Percentiles rank a stretch among this genome's conserved stretches.
Evolutionary conservation across 2,888 invertebrate species (phyloP).

Genomic region (Trimorus sp.): DNA sequence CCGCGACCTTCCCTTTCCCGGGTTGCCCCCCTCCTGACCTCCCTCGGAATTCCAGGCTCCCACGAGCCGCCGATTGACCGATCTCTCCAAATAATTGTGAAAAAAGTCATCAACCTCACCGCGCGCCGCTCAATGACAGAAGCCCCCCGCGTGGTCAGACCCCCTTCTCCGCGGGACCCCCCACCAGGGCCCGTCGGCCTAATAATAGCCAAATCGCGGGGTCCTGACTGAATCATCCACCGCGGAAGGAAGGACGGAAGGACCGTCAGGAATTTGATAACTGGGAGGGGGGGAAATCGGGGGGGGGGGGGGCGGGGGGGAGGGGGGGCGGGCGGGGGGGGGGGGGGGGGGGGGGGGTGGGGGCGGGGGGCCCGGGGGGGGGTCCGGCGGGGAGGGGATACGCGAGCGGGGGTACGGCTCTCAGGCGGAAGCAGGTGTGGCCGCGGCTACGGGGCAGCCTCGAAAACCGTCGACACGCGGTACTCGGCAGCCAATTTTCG

Average conservation of each 20-base stretch:
- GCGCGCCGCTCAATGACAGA: constrained; percentile 6
- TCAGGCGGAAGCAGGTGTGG: constrained; percentile 62
- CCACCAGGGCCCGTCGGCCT: constrained; percentile 1
- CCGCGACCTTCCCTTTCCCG: too few relatives aligned
- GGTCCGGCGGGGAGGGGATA: constrained; percentile 48
- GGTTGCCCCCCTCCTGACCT: too few relatives aligned
- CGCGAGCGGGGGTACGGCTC: constrained; percentile 52
- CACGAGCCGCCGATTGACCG: neutral
- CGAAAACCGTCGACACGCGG: constrained; percentile 80
- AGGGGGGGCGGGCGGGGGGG: neutral
- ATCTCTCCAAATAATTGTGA: constrained; percentile 6
- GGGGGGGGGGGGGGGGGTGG: constrained; percentile 8
- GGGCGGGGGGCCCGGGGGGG: constrained; percentile 45
- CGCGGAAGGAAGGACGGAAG: constrained; percentile 56
- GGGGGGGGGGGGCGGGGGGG: neutral
- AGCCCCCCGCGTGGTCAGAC: neutral
- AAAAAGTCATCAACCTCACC: constrained; percentile 6
- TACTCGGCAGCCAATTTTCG: constrained; percentile 70
- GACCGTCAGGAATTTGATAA: constrained; percentile 46
- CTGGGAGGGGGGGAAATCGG: constrained; percentile 9
- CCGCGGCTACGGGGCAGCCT: constrained; percentile 70
- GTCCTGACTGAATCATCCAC: constrained; percentile 35
- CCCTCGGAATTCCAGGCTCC: neutral
- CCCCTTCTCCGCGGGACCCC: neutral
- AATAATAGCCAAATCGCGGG: constrained; percentile 37